These are phyloP conservation scores for Tetropium fuscum DNA, from an alignment of 2,888 invertebrate genomes.

Conservation along the genomic window DNA sequence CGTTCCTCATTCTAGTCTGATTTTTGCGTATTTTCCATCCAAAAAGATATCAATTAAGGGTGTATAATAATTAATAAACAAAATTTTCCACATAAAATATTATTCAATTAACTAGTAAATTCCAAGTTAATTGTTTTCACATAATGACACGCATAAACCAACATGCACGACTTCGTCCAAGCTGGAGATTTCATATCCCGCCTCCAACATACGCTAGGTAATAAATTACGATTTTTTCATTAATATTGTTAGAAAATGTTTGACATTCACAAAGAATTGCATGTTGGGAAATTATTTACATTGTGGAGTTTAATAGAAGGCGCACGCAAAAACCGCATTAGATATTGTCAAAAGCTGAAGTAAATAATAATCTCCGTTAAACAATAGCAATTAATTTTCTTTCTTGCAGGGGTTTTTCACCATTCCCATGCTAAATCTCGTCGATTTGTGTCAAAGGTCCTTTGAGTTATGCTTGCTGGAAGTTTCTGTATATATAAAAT, in stretches of 20 bases:
- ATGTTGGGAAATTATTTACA: conserved; percentile 14
- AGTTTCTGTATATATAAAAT: neutral
- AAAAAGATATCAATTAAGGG: too few relatives aligned
- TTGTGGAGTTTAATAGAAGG: conserved; percentile 1
- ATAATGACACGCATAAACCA: too few relatives aligned
- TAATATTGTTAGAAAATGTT: conserved; percentile 4
- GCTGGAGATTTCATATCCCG: too few relatives aligned
- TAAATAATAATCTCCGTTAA: conserved; percentile 33
- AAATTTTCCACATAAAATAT: too few relatives aligned
- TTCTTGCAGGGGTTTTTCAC: conserved; percentile 3
- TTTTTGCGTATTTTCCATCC: too few relatives aligned
- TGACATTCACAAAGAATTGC: conserved; percentile 20
- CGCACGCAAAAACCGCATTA: conserved; percentile 39
- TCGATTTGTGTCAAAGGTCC: neutral
- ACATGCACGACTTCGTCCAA: too few relatives aligned
- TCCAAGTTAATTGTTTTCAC: too few relatives aligned
- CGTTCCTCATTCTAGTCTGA: too few relatives aligned
- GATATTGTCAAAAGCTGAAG: conserved; percentile 33
- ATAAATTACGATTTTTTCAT: conserved; percentile 7
- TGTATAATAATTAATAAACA: too few relatives aligned
- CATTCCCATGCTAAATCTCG: conserved; percentile 9
- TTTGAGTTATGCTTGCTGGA: neutral
- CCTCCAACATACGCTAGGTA: neutral
- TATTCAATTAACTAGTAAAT: too few relatives aligned
- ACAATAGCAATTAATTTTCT: conserved; percentile 34